Conservation (phyloP, 1,140 invertebrate genomes). For the Globodera ellingtonae region DNA sequence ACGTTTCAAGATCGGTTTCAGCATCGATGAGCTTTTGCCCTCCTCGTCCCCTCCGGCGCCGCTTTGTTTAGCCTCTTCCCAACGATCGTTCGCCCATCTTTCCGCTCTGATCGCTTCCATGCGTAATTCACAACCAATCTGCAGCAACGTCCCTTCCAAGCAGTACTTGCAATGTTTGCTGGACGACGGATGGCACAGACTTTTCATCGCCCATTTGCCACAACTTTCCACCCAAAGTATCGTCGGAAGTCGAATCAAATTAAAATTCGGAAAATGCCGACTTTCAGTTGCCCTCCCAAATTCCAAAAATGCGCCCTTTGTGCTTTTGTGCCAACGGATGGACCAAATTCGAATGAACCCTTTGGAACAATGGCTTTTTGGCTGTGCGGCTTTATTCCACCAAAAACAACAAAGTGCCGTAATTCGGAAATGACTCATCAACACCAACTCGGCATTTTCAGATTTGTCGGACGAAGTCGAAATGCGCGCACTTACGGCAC, state of each 20-base stretch:
- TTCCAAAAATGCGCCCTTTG: neutral
- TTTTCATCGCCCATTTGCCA: slow-evolving; percentile 44
- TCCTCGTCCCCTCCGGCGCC: slow-evolving; percentile 2
- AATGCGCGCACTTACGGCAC: neutral
- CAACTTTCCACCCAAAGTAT: slow-evolving; percentile 1
- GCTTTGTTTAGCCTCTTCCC: neutral
- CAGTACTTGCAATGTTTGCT: slow-evolving; percentile 31
- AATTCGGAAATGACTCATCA: neutral
- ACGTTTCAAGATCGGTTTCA: slow-evolving; percentile 21
- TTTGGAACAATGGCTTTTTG: slow-evolving; percentile 36
- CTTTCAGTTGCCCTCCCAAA: neutral
- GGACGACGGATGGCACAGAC: slow-evolving; percentile 36
- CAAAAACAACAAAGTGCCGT: neutral
- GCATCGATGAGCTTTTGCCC: neutral
- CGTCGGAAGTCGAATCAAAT: no score
- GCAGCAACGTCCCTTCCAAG: slow-evolving; percentile 15
- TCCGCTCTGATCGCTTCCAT: slow-evolving; percentile 25
- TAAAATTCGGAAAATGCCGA: no score
- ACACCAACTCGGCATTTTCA: neutral
- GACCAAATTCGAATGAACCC: slow-evolving; percentile 17
- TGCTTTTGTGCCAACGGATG: neutral
- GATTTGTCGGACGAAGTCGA: neutral
- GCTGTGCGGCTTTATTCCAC: slow-evolving; percentile 29
- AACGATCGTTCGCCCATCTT: slow-evolving; percentile 32
- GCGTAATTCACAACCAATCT: slow-evolving; percentile 16